A percentile compares a stretch with the other conserved stretches of the same genome.
phyloP scores from a whole-genome alignment of 2,888 invertebrate genomes.

The Liposcelis brunnea region DNA sequence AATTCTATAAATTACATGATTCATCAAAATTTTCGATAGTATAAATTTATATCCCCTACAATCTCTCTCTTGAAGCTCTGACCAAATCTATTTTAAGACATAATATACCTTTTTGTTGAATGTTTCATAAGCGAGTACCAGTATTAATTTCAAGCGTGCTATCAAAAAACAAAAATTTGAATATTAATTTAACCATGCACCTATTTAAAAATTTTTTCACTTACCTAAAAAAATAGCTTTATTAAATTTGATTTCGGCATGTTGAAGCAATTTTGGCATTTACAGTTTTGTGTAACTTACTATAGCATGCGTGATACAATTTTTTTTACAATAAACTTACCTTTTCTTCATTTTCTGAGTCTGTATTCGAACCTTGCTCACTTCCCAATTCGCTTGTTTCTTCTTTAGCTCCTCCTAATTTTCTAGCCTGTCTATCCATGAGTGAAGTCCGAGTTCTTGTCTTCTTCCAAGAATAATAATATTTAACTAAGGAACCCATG shows the following conservation, averaged over 20 bases:
- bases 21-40: too few species aligned
- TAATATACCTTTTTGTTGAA: slow-evolving; percentile 25
- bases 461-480: slow-evolving; percentile 98
- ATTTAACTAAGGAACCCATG: slow-evolving; percentile 87
- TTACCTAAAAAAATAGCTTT: too few species aligned
- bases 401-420: slow-evolving; percentile 48
- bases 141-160: slow-evolving; percentile 28
- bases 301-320: too few species aligned
- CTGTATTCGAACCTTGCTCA: slow-evolving; percentile 68
- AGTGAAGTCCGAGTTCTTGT: slow-evolving; percentile 78
- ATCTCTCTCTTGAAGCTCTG: too few species aligned
- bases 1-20: too few species aligned
- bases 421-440: slow-evolving; percentile 72
- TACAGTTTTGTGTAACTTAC: too few species aligned
- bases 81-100: neutral
- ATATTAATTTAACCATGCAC: too few species aligned
- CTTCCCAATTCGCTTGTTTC: slow-evolving; percentile 61
- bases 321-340: slow-evolving; percentile 49
- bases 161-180: slow-evolving; percentile 22
- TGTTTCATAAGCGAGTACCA: slow-evolving; percentile 19
- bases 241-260: too few species aligned
- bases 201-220: too few species aligned
- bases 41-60: too few species aligned
- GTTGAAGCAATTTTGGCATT: too few species aligned
- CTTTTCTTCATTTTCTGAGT: slow-evolving; percentile 56